A percentile compares a stretch with the other conserved stretches of the same genome.
Evolutionary conservation across 1,140 invertebrate species (phyloP).

Genomic region (Nasonia longicornis): DNA sequence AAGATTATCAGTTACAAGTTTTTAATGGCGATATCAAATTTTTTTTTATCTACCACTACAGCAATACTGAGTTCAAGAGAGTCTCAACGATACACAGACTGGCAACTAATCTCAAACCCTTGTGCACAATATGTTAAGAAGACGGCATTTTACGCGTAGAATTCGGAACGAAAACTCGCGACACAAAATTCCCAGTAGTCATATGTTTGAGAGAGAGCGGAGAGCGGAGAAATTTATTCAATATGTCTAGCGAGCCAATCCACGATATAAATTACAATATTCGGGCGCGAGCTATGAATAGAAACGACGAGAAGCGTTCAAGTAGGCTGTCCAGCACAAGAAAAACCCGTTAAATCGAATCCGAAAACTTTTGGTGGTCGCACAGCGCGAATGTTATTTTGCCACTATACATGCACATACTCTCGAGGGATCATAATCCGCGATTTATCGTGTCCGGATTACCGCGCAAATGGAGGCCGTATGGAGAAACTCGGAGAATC

Average conservation of each 20-base stretch:
- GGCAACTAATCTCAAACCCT: neutral
- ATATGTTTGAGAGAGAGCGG: neutral
- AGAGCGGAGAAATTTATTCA: neutral
- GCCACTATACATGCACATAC: slow-evolving; percentile 4
- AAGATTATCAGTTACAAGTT: slow-evolving; percentile 8
- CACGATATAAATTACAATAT: neutral
- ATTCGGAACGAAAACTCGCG: neutral
- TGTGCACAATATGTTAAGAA: neutral
- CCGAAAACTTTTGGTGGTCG: neutral
- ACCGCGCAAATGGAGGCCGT: no score
- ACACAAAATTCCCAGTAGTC: neutral
- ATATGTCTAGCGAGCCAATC: no score
- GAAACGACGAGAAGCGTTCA: slow-evolving; percentile 5
- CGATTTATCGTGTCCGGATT: neutral
- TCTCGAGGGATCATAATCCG: slow-evolving; percentile 13
- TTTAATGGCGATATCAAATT: neutral
- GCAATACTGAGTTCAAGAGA: neutral
- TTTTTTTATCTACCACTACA: neutral
- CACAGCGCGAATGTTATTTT: slow-evolving; percentile 24
- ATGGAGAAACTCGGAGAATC: neutral
- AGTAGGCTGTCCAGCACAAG: neutral
- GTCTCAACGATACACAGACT: neutral
- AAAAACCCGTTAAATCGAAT: neutral
- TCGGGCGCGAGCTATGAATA: neutral
- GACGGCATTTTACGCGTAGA: neutral